Percentiles rank a stretch among this genome's conserved stretches.
phyloP scores from a whole-genome alignment of 92 coral and sea anemone genomes.

The Zoanthus sociatus region DNA sequence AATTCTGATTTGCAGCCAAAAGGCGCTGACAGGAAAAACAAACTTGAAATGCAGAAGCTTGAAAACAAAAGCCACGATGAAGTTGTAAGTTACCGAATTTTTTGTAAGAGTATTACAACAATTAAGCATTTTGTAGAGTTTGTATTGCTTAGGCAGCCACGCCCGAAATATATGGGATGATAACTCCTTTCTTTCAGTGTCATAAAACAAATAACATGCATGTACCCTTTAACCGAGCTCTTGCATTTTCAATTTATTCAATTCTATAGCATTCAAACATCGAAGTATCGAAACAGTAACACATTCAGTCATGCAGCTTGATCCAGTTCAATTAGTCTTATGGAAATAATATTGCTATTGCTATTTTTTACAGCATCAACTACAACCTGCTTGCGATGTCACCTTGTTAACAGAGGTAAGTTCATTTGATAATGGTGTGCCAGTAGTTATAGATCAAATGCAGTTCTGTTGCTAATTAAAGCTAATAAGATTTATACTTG shows the following conservation, averaged over 20 bases:
- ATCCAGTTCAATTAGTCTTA: neutral
- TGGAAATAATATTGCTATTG: neutral
- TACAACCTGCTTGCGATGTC: constrained; percentile 21
- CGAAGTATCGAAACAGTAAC: no score
- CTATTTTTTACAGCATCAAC: constrained; percentile 24
- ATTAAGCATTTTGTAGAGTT: neutral
- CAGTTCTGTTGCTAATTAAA: no score
- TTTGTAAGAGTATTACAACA: neutral
- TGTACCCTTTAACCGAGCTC: no score
- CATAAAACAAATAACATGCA: no score
- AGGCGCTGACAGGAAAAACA: constrained; percentile 97
- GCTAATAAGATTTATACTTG: no score
- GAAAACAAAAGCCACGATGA: constrained; percentile 90
- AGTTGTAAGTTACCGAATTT: constrained; percentile 65
- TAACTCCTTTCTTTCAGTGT: no score
- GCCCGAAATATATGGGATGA: neutral
- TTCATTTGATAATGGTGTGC: no score
- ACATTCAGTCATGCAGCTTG: neutral
- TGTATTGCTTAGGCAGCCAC: neutral
- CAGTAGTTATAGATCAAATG: no score
- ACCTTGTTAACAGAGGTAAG: constrained; percentile 40
- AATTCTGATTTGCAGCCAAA: constrained; percentile 70
- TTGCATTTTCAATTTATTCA: no score
- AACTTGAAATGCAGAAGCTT: constrained; percentile 85
- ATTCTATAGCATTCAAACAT: no score